A percentile compares a stretch with the other conserved stretches of the same genome.
These are phyloP conservation scores for Nematostella vectensis DNA, from an alignment of 92 coral and sea anemone genomes.

Conservation along the genomic window DNA sequence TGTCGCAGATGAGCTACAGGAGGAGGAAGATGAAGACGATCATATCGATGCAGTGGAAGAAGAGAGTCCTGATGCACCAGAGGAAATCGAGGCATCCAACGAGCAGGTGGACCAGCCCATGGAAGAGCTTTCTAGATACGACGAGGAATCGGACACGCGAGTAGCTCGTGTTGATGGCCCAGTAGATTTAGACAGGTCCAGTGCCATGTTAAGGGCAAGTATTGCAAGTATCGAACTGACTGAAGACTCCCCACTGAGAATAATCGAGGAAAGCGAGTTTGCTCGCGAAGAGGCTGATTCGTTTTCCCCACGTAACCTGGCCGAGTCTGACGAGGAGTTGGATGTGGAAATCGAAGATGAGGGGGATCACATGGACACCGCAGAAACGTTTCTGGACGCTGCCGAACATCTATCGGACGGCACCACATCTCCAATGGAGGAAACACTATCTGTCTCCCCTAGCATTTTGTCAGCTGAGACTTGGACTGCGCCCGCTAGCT, in stretches of 20 bases:
- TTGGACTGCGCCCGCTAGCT: constrained; percentile 11
- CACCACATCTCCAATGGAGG: constrained; percentile 17
- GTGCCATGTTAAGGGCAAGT: constrained; percentile 23
- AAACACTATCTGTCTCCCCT: constrained; percentile 6
- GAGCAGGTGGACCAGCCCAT: constrained; percentile 4
- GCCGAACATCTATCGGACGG: constrained; percentile 23
- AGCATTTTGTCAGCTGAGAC: constrained; percentile 25
- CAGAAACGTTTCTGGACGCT: constrained; percentile 21
- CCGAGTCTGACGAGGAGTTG: constrained; percentile 16
- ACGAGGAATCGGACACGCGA: background rate
- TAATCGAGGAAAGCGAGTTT: constrained; percentile 68
- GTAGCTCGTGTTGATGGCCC: constrained; percentile 8
- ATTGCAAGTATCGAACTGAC: constrained; percentile 73
- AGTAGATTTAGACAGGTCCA: constrained; percentile 11
- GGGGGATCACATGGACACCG: constrained; percentile 42
- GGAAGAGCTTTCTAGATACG: constrained; percentile 15
- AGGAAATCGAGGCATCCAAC: background rate
- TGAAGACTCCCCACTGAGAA: constrained; percentile 75
- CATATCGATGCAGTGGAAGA: constrained; percentile 12
- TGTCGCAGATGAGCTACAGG: background rate
- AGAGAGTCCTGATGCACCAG: background rate
- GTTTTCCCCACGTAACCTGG: constrained; percentile 36
- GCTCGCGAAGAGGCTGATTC: constrained; percentile 54
- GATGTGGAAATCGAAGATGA: constrained; percentile 30
- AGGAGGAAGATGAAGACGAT: constrained; percentile 19